Conservation (phyloP, 2,113 vertebrate species). For the Chrysemys picta region DNA sequence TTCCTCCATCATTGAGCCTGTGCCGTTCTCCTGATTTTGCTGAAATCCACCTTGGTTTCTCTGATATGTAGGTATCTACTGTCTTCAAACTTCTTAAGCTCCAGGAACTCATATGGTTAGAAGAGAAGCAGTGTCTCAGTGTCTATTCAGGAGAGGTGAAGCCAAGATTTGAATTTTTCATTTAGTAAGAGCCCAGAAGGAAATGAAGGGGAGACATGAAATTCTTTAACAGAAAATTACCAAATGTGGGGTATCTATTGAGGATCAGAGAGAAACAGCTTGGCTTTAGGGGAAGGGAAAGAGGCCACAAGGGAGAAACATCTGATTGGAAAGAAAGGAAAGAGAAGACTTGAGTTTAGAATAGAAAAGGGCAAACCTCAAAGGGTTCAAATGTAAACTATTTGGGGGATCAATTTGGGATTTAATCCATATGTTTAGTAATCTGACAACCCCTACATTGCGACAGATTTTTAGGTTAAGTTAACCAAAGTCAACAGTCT, state of each 20-base stretch:
- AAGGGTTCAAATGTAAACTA: not conserved
- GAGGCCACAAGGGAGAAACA: not conserved
- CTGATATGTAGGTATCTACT: accelerated
- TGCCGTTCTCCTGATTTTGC: not conserved
- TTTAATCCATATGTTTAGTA: not conserved
- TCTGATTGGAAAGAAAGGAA: accelerated
- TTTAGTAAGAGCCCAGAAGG: not conserved
- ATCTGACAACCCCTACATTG: not conserved
- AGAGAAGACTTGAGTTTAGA: not conserved
- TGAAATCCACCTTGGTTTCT: not conserved
- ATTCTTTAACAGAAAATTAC: not conserved
- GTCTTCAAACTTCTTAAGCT: not conserved
- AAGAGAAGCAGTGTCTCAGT: not conserved
- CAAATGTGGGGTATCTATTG: not conserved
- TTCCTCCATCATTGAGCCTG: not conserved
- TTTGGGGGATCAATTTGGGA: not conserved
- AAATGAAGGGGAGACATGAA: not conserved
- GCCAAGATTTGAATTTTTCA: not conserved
- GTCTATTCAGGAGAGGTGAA: not conserved
- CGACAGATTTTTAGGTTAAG: not conserved
- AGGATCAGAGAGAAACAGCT: too few relatives aligned
- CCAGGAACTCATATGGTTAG: not conserved
- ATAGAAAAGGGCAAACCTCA: not conserved
- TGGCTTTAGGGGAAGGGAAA: not conserved
- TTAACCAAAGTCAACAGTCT: conserved; percentile 3